Base-by-base conservation (phyloP, 2,888 invertebrate genomes). In the Vanessa cardui region DNA sequence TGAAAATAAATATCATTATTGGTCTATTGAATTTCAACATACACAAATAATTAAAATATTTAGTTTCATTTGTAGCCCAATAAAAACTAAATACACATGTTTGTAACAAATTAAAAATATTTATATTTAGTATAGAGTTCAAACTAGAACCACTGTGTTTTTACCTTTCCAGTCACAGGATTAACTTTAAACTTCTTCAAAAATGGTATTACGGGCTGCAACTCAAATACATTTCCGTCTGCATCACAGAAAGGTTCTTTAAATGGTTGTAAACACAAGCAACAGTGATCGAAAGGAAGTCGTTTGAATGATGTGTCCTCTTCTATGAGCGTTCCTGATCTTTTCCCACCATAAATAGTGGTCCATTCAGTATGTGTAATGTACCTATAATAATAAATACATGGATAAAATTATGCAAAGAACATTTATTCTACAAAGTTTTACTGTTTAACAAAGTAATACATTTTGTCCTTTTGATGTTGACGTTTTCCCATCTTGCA, bases 381-480 rank as follows among this genome's bases (percentile, higher is more conserved):
- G 87, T 97, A 97, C 96, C 96, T 96, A 39, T 56, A 75, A 75
- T 64, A 70, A 39, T 54, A 72, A 21, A 66, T 66, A 67, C 49
- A 61, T 73, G 21, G 39, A 56, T 21, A 15, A 49, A 39, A 49
- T 18, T 20, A 1, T 12, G 1, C 20, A 4, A 49, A 20, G 12
- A 4, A 20, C 18, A 18, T 18, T 49, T 2, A 20, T 9, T 9
- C 8, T 3, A 18, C 2, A 47, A 56, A 45, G n/a, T n/a, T 63
- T 69, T 31, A 70, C 72, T 66, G 62, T 44, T 60, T 59, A 62
- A 66, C 33, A 52, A 45, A 72, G 20, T 74, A 92, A 89, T 93
- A 96, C 97, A 98, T 96, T 95, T 98, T 98, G 93, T 98, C 98
- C 82, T 98, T 98, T 83, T 98, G 98, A 92, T 98, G 98, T 82